Evolutionary conservation across 1,140 invertebrate species (phyloP).

Genomic region (Euura lappo): DNA sequence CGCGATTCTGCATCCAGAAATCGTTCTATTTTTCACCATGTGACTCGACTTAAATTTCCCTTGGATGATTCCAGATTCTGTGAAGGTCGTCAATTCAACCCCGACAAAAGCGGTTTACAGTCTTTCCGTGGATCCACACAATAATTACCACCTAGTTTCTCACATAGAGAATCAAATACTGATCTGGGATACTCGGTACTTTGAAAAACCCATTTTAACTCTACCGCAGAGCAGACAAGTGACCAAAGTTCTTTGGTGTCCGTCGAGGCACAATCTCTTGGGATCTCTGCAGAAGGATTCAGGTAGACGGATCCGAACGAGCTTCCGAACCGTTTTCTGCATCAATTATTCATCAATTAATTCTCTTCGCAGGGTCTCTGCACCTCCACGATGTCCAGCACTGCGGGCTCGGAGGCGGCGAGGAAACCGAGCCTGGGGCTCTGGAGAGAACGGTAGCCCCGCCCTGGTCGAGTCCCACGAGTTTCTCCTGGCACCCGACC

Average conservation of each 20-base stretch:
- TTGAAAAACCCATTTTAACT: constrained; percentile 83
- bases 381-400: constrained; percentile 85
- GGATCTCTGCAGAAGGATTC: constrained; percentile 76
- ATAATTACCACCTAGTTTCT: constrained; percentile 81
- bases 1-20: too few species aligned
- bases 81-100: constrained; percentile 74
- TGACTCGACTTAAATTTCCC: too few species aligned
- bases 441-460: constrained; percentile 75
- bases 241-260: constrained; percentile 85
- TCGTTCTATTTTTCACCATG: too few species aligned
- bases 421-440: constrained; percentile 77
- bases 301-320: constrained; percentile 31
- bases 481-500: constrained; percentile 85
- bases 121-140: constrained; percentile 77
- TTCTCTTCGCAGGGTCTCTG: constrained; percentile 53
- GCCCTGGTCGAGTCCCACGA: constrained; percentile 62
- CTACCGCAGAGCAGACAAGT: constrained; percentile 74
- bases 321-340: too few species aligned
- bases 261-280: constrained; percentile 82
- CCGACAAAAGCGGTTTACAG: constrained; percentile 85
- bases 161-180: constrained; percentile 80
- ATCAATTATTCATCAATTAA: not conserved
- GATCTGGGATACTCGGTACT: constrained; percentile 87
- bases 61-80: constrained; percentile 76
- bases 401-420: constrained; percentile 65